These are phyloP conservation scores for Sturnira hondurensis DNA, from an alignment of 2,113 vertebrate species.

Conservation along the genomic window DNA sequence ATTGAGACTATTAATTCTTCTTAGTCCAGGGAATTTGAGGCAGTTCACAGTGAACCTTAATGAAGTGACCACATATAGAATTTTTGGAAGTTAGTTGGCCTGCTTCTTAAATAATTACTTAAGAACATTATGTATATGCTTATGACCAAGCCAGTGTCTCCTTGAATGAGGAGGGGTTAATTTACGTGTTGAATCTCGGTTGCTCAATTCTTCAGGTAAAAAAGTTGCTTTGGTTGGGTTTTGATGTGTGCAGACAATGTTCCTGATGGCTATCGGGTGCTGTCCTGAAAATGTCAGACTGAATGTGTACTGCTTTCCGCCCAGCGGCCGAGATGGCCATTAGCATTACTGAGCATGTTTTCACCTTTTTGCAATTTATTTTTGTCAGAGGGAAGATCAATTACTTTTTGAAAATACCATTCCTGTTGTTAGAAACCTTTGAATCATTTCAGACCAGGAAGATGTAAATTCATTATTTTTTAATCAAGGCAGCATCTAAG, in stretches of 20 bases:
- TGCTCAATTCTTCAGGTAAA: background rate
- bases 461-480: slow-evolving; percentile 67
- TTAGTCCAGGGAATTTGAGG: background rate
- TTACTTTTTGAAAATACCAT: slow-evolving; percentile 74
- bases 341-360: slow-evolving; percentile 33
- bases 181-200: background rate
- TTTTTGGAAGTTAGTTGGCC: background rate
- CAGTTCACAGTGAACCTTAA: background rate
- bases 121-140: background rate
- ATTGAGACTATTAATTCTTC: background rate
- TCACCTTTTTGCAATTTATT: slow-evolving; percentile 58
- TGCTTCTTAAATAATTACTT: background rate
- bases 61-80: background rate
- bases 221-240: background rate
- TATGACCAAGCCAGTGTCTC: background rate
- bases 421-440: slow-evolving; percentile 65
- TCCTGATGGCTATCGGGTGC: background rate
- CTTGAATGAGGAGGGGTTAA: background rate
- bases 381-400: slow-evolving; percentile 76
- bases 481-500: slow-evolving; percentile 66
- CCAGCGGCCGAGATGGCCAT: background rate
- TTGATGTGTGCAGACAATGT: background rate
- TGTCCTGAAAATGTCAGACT: background rate
- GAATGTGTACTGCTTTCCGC: background rate
- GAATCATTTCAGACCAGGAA: slow-evolving; percentile 71